Conservation (phyloP, 1,140 invertebrate genomes). For the Hyles euphorbiae region DNA sequence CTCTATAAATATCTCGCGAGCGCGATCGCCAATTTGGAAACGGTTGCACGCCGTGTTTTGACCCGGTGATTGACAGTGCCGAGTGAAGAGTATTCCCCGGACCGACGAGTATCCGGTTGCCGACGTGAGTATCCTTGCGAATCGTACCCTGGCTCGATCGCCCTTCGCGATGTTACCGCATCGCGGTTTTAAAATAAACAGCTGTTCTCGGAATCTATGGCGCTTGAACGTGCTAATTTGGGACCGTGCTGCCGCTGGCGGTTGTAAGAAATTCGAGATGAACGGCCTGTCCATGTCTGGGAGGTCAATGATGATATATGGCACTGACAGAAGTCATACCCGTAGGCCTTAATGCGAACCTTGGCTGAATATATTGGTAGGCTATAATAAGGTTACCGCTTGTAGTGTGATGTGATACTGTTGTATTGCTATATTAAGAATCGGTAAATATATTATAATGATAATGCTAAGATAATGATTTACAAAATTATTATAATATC, state of each 20-base stretch:
- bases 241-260: constrained; percentile 36
- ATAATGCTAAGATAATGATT: too few species aligned
- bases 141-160: constrained; percentile 24
- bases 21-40: constrained; percentile 72
- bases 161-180: constrained; percentile 44
- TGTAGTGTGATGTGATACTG: too few species aligned
- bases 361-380: too few species aligned
- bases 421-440: too few species aligned
- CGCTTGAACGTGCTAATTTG: constrained; percentile 62
- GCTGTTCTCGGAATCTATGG: constrained; percentile 62
- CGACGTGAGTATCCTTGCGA: constrained; percentile 56
- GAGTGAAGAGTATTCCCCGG: constrained; percentile 58
- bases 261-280: constrained; percentile 48
- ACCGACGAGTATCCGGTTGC: constrained; percentile 33
- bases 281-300: constrained; percentile 2
- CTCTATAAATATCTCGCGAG: constrained; percentile 71
- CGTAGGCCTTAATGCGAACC: too few species aligned
- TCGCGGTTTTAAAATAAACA: constrained; percentile 68
- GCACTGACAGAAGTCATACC: neutral
- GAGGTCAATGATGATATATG: neutral
- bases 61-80: constrained; percentile 73
- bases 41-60: constrained; percentile 66
- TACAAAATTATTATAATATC: too few species aligned
- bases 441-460: too few species aligned
- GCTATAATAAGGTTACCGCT: too few species aligned